These are phyloP conservation scores for Stichopus horrens DNA, from an alignment of 53 echinoderm and acorn worm species.

Conservation along the genomic window DNA sequence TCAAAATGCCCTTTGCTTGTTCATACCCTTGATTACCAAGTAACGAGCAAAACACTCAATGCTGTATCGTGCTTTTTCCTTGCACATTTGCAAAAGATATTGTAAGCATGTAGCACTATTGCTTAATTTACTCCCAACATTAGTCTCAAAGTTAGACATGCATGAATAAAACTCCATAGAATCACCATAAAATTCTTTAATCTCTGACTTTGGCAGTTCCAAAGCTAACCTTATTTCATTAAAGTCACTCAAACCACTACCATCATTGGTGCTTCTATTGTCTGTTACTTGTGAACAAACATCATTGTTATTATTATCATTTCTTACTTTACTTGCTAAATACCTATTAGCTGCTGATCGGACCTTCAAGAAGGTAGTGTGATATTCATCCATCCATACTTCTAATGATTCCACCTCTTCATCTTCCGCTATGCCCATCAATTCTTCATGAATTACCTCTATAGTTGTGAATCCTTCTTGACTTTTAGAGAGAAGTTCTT, in stretches of 20 bases:
- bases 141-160: slow-evolving; percentile 54
- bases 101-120: slow-evolving; percentile 46
- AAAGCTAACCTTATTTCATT: slow-evolving; percentile 55
- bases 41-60: slow-evolving; percentile 50
- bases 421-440: slow-evolving; percentile 1
- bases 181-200: slow-evolving; percentile 43
- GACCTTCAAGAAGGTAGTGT: slow-evolving; percentile 12
- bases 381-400: slow-evolving; percentile 12
- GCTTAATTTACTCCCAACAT: slow-evolving; percentile 42
- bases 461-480: slow-evolving; percentile 13
- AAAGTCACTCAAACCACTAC: background rate
- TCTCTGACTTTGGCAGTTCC: slow-evolving; percentile 56
- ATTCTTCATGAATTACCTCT: slow-evolving; percentile 12
- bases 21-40: slow-evolving; percentile 38
- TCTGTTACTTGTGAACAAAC: too few relatives aligned
- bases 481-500: background rate
- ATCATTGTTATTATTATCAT: too few relatives aligned
- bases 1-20: slow-evolving; percentile 37
- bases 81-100: slow-evolving; percentile 50
- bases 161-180: slow-evolving; percentile 51
- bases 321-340: too few relatives aligned
- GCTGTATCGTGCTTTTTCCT: slow-evolving; percentile 50
- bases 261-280: too few relatives aligned
- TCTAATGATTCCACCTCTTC: slow-evolving; percentile 3
- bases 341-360: background rate